A percentile compares a stretch with the other conserved stretches of the same genome.
These are phyloP conservation scores for Gymnosoma rotundatum DNA, from an alignment of 2,888 invertebrate genomes.

Conservation along the genomic window DNA sequence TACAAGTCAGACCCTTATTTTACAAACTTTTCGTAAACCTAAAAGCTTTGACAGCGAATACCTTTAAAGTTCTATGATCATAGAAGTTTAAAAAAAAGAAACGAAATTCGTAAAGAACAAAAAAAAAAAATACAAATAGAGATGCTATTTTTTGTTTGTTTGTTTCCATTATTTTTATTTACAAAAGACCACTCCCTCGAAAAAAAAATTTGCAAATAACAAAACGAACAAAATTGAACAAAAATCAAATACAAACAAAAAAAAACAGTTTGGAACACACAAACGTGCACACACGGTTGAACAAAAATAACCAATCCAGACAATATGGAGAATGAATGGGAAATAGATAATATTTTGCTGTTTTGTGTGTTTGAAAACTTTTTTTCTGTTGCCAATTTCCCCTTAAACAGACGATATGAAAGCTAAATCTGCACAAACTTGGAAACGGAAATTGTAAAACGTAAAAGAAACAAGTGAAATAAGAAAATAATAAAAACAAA, in stretches of 20 bases:
- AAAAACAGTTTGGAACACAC: conserved; percentile 28
- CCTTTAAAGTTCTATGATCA: conserved; percentile 46
- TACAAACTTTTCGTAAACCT: too few species aligned
- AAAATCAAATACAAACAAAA: conserved; percentile 29
- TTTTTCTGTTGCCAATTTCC: conserved; percentile 31
- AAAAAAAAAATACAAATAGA: conserved; percentile 45
- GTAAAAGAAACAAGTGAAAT: background rate
- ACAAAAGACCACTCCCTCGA: conserved; percentile 78
- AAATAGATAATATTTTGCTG: conserved; percentile 38
- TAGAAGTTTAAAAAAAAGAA: conserved; percentile 11
- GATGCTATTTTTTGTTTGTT: conserved; percentile 54
- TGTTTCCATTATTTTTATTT: conserved; percentile 65
- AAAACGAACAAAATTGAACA: conserved; percentile 31
- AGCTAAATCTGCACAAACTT: conserved; percentile 63
- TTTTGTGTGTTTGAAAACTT: background rate
- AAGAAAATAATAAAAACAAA: conserved; percentile 1
- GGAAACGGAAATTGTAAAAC: conserved; percentile 59
- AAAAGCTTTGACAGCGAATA: conserved; percentile 29
- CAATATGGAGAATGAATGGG: conserved; percentile 51
- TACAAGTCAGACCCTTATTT: too few species aligned
- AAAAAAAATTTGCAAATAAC: conserved; percentile 72
- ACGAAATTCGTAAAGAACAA: conserved; percentile 37
- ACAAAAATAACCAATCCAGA: conserved; percentile 75
- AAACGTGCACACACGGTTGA: conserved; percentile 14
- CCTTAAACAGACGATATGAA: conserved; percentile 10